Conservation (phyloP, 1,140 invertebrate genomes). For the Caenorhabditis elegans region WBcel235 BX284604.4:11003001-11003500, state of each 20-base stretch:
- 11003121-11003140: background rate
- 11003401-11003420: background rate
- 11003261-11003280: background rate
- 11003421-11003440: too few species aligned
- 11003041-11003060: background rate
- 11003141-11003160: background rate
- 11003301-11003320: background rate
- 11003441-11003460: too few species aligned
- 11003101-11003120: background rate
- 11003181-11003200: constrained; percentile 4
- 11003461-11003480: too few species aligned
- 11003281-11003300: background rate
- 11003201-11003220: background rate
- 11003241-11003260: background rate
- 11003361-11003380: constrained; percentile 3
- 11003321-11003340: background rate
- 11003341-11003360: constrained; percentile 10
- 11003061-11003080: background rate
- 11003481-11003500: too few species aligned
- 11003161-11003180: background rate
- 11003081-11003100: background rate
- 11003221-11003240: background rate
- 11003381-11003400: background rate
- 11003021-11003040: background rate
- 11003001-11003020: background rate